Base-by-base conservation (phyloP, 2,113 vertebrate genomes). In the Nematolebias whitei region DNA sequence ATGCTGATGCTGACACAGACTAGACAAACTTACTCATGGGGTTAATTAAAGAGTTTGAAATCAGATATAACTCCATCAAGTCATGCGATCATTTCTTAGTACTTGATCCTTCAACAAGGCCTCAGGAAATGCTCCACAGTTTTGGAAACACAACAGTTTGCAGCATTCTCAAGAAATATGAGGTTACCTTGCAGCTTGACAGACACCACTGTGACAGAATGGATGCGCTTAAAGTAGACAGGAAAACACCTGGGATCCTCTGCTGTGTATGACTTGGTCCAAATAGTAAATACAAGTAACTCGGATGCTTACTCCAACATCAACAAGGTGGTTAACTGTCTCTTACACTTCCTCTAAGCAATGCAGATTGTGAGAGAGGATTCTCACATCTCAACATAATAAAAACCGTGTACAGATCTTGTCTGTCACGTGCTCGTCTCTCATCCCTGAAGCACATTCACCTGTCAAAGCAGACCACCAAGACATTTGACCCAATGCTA, bases 301-400 rank as follows among this genome's bases (percentile, higher is more conserved):
- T 23, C 68, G 56, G 61, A 72, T 47, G 4, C 1, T 60, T 60
- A 64, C 49, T 44, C 38, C 32, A 70, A 60, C 53, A 71, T 68
- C 26, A 68, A 44, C 16, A 60, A 56, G 18, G 3, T 49, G 22
- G 4, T 60, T 16, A 22, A 60, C 16, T 62, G 56, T 67, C 61
- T 55, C 48, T 74, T 48, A 24, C 55, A 15, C 29, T 58, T 22
- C 53, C 38, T 48, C 61, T 74, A 43, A 50, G 52, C 71, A 54
- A 44, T 50, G 44, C 61, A 51, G 55, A 19, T 22, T 74, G 60
- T 58, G 66, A 75, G 60, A 70, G 65, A 18, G 48, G 55, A 51
- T 74, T 74, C 20, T 69, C 59, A 62, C 26, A n/a, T n/a, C n/a
- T n/a, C n/a, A 71, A 53, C 47, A 62, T 68, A 56, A 48, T 48